phyloP scores from a whole-genome alignment of 1,140 invertebrate genomes.

The Drosophila parvula region DNA sequence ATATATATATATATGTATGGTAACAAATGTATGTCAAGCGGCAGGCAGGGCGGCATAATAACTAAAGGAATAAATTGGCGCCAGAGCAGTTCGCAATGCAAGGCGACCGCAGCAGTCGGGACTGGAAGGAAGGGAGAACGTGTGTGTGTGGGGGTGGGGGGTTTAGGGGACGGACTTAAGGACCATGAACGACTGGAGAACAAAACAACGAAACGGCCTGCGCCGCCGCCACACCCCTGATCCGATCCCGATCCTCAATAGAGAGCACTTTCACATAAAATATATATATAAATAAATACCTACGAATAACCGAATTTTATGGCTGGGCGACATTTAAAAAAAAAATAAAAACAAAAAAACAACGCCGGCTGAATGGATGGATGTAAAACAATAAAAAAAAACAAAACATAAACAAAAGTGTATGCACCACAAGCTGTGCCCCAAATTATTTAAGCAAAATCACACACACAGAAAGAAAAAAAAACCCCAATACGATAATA shows the following conservation, averaged over 20 bases:
- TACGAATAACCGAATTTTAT: conserved; percentile 74
- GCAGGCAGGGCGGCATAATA: conserved; percentile 24
- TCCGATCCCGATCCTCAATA: conserved; percentile 20
- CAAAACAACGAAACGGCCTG: conserved; percentile 40
- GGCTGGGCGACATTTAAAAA: conserved; percentile 44
- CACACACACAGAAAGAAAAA: not conserved
- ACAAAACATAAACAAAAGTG: conserved; percentile 22
- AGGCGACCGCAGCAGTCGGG: not conserved
- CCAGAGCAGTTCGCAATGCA: not conserved
- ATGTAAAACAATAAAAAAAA: conserved; percentile 20
- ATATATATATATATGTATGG: conserved; percentile 38
- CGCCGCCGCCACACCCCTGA: conserved; percentile 6
- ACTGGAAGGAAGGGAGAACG: not conserved
- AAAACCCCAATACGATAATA: not conserved
- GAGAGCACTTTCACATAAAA: conserved; percentile 50
- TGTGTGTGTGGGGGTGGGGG: not conserved
- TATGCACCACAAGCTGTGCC: conserved; percentile 41
- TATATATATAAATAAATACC: conserved; percentile 37
- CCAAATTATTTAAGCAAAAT: conserved; percentile 16
- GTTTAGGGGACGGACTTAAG: conserved; percentile 13
- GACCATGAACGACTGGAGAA: conserved; percentile 13
- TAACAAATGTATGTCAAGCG: conserved; percentile 56
- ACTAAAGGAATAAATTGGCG: conserved; percentile 26
- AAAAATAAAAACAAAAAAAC: conserved; percentile 3
- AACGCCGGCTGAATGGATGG: conserved; percentile 4